Evolutionary conservation across 2,113 vertebrate species (phyloP).

Genomic region (Nycticryphes semicollaris): DNA sequence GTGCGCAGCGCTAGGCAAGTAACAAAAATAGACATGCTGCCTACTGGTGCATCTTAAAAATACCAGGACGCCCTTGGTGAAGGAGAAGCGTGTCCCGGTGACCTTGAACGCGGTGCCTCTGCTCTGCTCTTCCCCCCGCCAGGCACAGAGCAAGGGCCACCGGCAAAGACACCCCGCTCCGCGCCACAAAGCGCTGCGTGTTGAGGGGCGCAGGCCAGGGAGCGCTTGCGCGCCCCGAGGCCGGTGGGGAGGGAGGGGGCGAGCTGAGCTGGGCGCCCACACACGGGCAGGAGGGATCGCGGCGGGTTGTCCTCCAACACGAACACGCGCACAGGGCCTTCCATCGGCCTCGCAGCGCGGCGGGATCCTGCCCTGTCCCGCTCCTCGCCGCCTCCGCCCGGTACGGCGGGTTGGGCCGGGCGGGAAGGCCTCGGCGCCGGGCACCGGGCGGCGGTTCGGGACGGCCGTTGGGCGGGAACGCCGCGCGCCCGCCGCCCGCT

Average conservation of each 20-base stretch:
- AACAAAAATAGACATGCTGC: conserved; percentile 18
- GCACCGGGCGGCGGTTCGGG: accelerated
- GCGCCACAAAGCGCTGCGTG: not conserved
- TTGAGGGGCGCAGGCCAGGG: not conserved
- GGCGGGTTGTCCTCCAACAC: not conserved
- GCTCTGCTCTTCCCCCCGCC: not conserved
- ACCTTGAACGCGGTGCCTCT: not conserved
- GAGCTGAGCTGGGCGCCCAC: not conserved
- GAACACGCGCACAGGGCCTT: not conserved
- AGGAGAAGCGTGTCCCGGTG: not conserved
- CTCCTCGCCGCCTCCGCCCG: not conserved
- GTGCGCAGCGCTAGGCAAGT: not conserved
- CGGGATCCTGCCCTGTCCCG: not conserved
- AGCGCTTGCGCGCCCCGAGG: not conserved
- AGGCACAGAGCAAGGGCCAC: not conserved
- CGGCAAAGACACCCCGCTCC: not conserved
- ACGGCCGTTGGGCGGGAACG: accelerated
- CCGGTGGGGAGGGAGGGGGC: too few relatives aligned
- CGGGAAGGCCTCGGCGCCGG: accelerated
- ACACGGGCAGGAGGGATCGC: not conserved
- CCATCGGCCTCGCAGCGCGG: not conserved
- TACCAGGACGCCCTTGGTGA: not conserved
- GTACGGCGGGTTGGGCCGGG: not conserved
- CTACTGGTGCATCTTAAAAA: not conserved
- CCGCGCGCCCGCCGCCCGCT: accelerated